Base-by-base conservation (phyloP, 2,797 vertebrate species). In the Amblyopsis hoosieri region DNA sequence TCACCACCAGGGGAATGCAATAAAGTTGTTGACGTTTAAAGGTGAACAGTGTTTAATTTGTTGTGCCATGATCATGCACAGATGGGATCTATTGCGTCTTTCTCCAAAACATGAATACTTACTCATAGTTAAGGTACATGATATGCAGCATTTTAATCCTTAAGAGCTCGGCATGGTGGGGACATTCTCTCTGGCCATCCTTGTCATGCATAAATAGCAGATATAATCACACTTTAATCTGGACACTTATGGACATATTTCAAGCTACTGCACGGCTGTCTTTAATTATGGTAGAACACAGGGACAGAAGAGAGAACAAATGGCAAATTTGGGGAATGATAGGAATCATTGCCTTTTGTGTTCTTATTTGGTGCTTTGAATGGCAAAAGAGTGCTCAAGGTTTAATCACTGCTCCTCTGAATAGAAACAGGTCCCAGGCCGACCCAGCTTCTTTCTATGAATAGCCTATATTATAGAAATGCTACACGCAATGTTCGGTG, bases 271-370 rank as follows among this genome's bases (percentile, higher is more conserved):
- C 33, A 37, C 33, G 8, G 33, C 2, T 37, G 33, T 37, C 8
- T 37, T 37, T 37, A 9, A 37, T 37, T 37, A 37, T 9, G 9
- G 70, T 67, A 80, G 76, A 66, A 76, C 72, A 56, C 64, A 19
- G 45, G 67, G 68, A 66, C 83, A 91, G 80, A 84, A 87, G 85
- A 68, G 78, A 73, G 72, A 76, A 75, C 70, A 72, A 75, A 77
- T 66, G 74, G 75, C 62, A 86, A 87, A 84, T 75, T 76, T 60
- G 11, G 69, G 65, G 78, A 75, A 77, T 72, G 90, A 92, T 89
- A 88, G 81, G 73, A 90, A 92, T 92, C 85, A 81, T 67, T 73
- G 71, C 79, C 88, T 88, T 92, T 90, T 92, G 87, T 92, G 82
- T 79, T 33, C 60, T 72, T 85, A 91, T 89, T 91, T 89, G 85